Conservation (phyloP, 2,888 invertebrate species). For the Hirudinaria manillensis region DNA sequence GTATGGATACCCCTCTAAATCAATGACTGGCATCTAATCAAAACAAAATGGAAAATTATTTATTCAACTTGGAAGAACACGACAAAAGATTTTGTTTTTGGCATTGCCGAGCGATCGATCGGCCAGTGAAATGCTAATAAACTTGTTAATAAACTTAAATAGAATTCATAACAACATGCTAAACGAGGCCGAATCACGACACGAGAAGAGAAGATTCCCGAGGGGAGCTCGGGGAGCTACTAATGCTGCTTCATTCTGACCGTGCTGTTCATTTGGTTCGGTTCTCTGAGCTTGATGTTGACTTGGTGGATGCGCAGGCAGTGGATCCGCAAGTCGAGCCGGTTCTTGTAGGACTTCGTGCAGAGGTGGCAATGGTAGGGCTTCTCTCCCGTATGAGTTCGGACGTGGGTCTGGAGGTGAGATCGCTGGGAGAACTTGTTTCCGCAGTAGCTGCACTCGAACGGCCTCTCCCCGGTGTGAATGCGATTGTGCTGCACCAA, state of each 20-base stretch:
- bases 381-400: conserved; percentile 34
- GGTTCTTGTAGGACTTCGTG: conserved; percentile 33
- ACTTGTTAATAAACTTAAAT: too few relatives aligned
- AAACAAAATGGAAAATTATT: too few relatives aligned
- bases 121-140: too few relatives aligned
- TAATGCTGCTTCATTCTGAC: conserved; percentile 1
- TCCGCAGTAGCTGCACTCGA: conserved; percentile 31
- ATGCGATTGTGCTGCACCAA: conserved; percentile 31
- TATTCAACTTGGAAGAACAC: too few relatives aligned
- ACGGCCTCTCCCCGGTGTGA: conserved; percentile 33
- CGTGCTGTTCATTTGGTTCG: conserved; percentile 18
- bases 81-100: too few relatives aligned
- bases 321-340: conserved; percentile 31
- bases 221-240: too few relatives aligned
- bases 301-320: conserved; percentile 31
- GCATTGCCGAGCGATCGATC: too few relatives aligned
- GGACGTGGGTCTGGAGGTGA: conserved; percentile 31
- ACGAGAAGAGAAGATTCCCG: too few relatives aligned
- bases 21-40: too few relatives aligned
- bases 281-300: conserved; percentile 31
- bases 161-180: too few relatives aligned
- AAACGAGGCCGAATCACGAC: too few relatives aligned
- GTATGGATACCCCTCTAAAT: too few relatives aligned
- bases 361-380: conserved; percentile 32
- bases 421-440: conserved; percentile 27